A percentile compares a stretch with the other conserved stretches of the same genome.
These are phyloP conservation scores for Mycalesis mineus DNA, from an alignment of 2,888 invertebrate genomes.

Conservation along the genomic window DNA sequence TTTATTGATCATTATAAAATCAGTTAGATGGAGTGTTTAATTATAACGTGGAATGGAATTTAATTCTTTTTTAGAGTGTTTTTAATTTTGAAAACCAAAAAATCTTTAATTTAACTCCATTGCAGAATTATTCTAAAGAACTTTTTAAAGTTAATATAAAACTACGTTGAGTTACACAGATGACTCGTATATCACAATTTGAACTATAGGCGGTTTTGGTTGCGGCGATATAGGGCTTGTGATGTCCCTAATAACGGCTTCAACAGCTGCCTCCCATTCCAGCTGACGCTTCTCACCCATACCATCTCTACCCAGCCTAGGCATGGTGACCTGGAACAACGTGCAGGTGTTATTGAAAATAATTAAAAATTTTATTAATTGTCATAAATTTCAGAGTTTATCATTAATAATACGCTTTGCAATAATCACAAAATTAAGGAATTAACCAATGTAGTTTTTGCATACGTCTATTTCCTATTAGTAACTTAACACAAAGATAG, in stretches of 20 bases:
- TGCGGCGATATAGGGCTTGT: constrained; percentile 79
- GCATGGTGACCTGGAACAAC: constrained; percentile 83
- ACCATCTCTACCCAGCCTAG: constrained; percentile 75
- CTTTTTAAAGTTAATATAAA: background rate
- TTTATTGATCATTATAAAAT: too few species aligned
- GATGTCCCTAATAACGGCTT: constrained; percentile 85
- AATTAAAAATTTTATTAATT: too few species aligned
- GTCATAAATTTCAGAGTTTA: too few species aligned
- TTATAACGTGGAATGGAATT: too few species aligned
- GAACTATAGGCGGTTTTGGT: constrained; percentile 81
- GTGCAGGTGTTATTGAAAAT: background rate
- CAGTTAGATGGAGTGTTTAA: too few species aligned
- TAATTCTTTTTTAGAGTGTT: too few species aligned
- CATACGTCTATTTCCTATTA: too few species aligned
- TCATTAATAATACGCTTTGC: too few species aligned
- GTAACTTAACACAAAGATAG: too few species aligned
- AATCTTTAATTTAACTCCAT: background rate
- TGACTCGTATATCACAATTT: constrained; percentile 92
- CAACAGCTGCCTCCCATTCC: constrained; percentile 87
- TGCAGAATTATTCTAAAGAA: background rate
- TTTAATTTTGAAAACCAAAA: too few species aligned
- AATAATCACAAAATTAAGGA: too few species aligned
- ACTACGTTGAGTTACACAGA: constrained; percentile 79
- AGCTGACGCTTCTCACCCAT: constrained; percentile 76
- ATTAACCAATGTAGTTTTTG: too few species aligned